Percentiles rank a stretch among this genome's conserved stretches.
These are phyloP conservation scores for Polydrusus tereticollis DNA, from an alignment of 2,888 invertebrate species.

Conservation along the genomic window DNA sequence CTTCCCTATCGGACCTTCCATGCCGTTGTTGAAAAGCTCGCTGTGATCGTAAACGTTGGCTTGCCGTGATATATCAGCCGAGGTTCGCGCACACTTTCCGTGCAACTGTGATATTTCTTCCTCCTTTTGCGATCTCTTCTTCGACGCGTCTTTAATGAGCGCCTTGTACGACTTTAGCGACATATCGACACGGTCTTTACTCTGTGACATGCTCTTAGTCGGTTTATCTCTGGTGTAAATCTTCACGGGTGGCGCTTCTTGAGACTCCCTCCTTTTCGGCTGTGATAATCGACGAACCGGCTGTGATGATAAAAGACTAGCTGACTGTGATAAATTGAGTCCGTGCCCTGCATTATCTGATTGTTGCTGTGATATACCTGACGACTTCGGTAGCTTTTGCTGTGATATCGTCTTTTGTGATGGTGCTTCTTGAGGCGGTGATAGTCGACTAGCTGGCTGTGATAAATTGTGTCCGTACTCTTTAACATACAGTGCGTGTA, in stretches of 20 bases:
- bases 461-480: neutral
- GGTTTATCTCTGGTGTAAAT: neutral
- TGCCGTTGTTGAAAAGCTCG: constrained; percentile 4
- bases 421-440: no score
- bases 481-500: neutral
- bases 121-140: neutral
- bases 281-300: neutral
- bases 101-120: neutral
- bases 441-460: neutral
- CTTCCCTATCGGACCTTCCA: constrained; percentile 15
- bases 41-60: neutral
- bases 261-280: neutral
- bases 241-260: neutral
- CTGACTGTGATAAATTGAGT: no score
- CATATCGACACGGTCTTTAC: neutral
- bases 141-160: neutral
- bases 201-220: neutral
- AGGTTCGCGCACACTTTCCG: neutral
- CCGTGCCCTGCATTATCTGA: no score
- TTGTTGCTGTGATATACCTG: no score
- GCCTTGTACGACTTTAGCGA: constrained; percentile 3
- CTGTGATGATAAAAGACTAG: no score
- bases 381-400: no score
- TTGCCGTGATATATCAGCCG: neutral
- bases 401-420: no score